Conservation (phyloP, 2,888 invertebrate species). For the Dexiosoma caninum region DNA sequence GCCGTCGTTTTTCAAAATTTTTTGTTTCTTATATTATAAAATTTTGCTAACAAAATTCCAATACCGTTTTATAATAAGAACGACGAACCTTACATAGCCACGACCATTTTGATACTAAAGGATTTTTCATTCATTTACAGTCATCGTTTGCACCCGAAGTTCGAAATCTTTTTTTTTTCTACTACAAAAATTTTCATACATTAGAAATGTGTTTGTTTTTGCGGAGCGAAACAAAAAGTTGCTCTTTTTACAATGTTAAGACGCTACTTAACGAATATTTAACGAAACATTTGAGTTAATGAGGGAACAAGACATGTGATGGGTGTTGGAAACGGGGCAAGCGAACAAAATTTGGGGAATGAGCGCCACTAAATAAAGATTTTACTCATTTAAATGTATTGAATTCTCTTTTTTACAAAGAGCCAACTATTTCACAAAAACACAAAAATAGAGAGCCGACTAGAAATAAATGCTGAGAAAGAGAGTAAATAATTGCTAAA, state of each 20-base stretch:
- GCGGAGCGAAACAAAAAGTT: constrained; percentile 13
- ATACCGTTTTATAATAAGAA: constrained; percentile 51
- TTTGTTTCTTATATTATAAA: background rate
- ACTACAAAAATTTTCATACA: constrained; percentile 2
- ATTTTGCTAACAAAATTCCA: too few relatives aligned
- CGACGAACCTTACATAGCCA: constrained; percentile 77
- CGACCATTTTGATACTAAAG: constrained; percentile 78
- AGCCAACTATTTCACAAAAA: background rate
- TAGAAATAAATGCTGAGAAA: too few relatives aligned
- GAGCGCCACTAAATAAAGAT: background rate
- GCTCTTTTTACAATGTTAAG: constrained; percentile 42
- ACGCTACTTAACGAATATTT: constrained; percentile 51
- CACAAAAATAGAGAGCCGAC: background rate
- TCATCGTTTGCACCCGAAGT: constrained; percentile 57
- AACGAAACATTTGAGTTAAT: constrained; percentile 40
- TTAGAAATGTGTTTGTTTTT: constrained; percentile 9
- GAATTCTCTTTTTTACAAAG: background rate
- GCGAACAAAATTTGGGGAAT: background rate
- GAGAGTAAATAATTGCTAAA: too few relatives aligned
- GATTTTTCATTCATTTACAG: constrained; percentile 71
- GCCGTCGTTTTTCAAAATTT: constrained; percentile 44
- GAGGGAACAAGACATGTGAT: constrained; percentile 24
- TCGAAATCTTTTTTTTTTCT: constrained; percentile 21
- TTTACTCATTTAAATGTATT: too few relatives aligned
- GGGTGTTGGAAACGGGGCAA: constrained; percentile 24